Evolutionary conservation across 92 coral and sea anemone species (phyloP).

Genomic region (Desmophyllum pertusum): DNA sequence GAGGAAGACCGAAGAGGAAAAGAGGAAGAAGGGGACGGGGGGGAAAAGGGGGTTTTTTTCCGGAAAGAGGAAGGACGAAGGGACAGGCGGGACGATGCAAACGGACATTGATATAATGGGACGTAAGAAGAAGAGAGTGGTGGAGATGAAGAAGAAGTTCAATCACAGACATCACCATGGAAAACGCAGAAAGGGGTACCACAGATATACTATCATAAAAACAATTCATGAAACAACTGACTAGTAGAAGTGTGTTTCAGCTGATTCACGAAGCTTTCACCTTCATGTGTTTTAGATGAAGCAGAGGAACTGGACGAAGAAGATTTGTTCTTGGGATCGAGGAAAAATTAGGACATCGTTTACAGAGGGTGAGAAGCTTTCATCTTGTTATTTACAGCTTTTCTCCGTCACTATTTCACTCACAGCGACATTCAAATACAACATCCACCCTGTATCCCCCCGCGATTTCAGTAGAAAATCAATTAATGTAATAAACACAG

Average conservation of each 20-base stretch:
- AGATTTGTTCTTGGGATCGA: constrained; percentile 94
- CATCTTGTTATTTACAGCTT: not conserved
- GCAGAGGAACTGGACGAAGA: constrained; percentile 90
- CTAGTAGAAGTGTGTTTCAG: not conserved
- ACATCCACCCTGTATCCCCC: no score
- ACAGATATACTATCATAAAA: not conserved
- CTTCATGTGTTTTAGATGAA: constrained; percentile 51
- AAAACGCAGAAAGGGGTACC: constrained; percentile 70
- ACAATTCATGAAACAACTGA: not conserved
- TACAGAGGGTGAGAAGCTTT: constrained; percentile 74
- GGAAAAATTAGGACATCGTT: constrained; percentile 92
- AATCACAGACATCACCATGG: constrained; percentile 51
- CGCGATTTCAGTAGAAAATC: no score
- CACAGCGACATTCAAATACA: not conserved
- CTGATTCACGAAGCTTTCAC: constrained; percentile 13
- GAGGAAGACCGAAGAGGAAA: constrained; percentile 87
- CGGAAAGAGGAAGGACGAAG: constrained; percentile 60
- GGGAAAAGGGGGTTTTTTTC: no score
- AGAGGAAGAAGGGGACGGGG: constrained; percentile 81
- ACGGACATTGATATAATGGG: constrained; percentile 80
- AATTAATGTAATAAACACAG: no score
- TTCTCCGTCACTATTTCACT: not conserved
- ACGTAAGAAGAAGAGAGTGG: constrained; percentile 65
- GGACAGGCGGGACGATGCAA: constrained; percentile 62
- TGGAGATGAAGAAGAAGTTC: constrained; percentile 74